A percentile compares a stretch with the other conserved stretches of the same genome.
Conservation (phyloP, 2,888 invertebrate species). For the Strigamia crassipes region DNA sequence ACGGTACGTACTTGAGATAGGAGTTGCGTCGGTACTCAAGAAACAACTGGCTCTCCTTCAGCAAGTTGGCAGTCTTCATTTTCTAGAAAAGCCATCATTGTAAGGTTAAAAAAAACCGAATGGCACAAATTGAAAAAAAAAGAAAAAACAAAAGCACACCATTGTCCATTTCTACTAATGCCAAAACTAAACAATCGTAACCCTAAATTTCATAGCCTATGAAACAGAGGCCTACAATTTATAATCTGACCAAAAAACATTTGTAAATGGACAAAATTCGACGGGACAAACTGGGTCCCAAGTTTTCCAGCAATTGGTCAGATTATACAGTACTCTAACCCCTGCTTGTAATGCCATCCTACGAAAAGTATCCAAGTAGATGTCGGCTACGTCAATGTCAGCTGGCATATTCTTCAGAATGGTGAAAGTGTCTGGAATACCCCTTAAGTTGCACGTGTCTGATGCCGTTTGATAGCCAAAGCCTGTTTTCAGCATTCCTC, state of each 20-base stretch:
- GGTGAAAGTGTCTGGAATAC: neutral
- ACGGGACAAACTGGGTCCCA: too few species aligned
- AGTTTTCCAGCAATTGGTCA: neutral
- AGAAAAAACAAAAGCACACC: too few species aligned
- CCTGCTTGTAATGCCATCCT: neutral
- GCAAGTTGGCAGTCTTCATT: neutral
- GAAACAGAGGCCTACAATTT: neutral
- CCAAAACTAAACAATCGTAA: neutral
- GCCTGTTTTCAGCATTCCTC: neutral
- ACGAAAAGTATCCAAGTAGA: neutral
- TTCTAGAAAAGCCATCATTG: neutral
- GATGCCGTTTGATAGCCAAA: neutral
- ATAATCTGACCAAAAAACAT: neutral
- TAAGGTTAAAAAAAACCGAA: too few species aligned
- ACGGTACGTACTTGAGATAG: neutral
- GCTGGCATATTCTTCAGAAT: neutral
- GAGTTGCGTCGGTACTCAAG: neutral
- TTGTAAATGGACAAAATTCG: too few species aligned
- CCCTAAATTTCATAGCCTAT: neutral
- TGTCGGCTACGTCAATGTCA: neutral
- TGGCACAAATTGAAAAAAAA: too few species aligned
- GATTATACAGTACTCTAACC: neutral
- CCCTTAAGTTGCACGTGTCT: neutral
- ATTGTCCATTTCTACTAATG: neutral
- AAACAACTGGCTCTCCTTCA: neutral